Base-by-base conservation (phyloP, 2,888 invertebrate species). In the Serripes groenlandicus region DNA sequence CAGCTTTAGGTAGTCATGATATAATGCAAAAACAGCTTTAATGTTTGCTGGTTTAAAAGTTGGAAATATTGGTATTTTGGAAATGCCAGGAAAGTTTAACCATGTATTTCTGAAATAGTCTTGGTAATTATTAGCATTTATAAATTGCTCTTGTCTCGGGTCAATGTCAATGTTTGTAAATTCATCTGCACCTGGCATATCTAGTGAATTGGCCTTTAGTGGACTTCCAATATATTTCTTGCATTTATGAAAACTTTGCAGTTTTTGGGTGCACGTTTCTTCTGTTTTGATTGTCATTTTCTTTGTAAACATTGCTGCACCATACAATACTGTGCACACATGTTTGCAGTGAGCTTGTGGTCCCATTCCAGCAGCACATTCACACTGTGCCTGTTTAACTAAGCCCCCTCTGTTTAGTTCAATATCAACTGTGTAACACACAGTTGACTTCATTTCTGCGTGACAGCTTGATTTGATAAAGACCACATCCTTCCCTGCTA, bases 51-150 rank as follows among this genome's bases (percentile, higher is more conserved):
- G 85, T 34, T 70, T 18, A 71, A 80, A 82, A 11, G 66, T 49
- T 30, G 85, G 89, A 58, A 81, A 80, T 7, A 88, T 76, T 28
- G 81, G 86, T 34, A 83, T 78, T 23, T 75, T 56, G 28, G 78
- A 78, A 49, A 81, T 74, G n/a, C n/a, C n/a, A n/a, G n/a, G n/a
- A n/a, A n/a, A n/a, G n/a, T n/a, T n/a, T n/a, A 89, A 56, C 37
- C 83, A 83, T 1, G 71, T 72, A 71, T 83, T 89, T 28, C 73
- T 32, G 56, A 88, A 84, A 68, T 74, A 60, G 52, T 77, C 74
- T 28, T 70, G 52, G 52, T 81, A 83, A 9, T 26, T 42, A 30
- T 58, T 49, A 42, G n/a, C 28, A n/a, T 80, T 80, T 42, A 71
- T 30, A 30, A 54, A 82, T 21, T 76, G 2, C 21, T 11, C 28